Evolutionary conservation across 2,797 vertebrate species (phyloP).

Genomic region (Ceryle rudis): DNA sequence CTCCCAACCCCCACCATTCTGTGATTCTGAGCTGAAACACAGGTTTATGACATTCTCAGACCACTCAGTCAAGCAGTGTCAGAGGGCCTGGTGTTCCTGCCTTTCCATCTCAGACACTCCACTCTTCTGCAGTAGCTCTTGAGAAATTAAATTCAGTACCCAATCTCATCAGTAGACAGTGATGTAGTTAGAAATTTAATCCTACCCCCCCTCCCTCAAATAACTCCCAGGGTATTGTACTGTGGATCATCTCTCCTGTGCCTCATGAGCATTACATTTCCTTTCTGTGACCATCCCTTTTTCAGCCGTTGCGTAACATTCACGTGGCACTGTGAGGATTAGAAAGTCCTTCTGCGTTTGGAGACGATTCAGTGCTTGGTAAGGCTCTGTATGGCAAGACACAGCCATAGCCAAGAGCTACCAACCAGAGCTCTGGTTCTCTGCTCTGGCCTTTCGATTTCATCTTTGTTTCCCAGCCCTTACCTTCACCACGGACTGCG

Average conservation of each 20-base stretch:
- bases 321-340: fast-evolving
- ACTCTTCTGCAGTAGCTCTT: not conserved
- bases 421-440: not conserved
- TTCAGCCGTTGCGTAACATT: fast-evolving
- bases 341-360: not conserved
- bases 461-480: not conserved
- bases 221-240: not conserved
- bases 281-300: not conserved
- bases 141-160: not conserved
- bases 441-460: not conserved
- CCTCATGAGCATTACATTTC: fast-evolving
- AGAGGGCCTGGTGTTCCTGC: not conserved
- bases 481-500: fast-evolving
- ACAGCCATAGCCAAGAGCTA: not conserved
- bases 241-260: not conserved
- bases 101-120: not conserved
- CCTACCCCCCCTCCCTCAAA: not conserved
- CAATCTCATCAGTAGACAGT: not conserved
- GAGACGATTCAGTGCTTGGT: not conserved
- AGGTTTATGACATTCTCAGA: not conserved
- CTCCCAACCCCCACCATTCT: no score
- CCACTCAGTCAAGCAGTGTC: not conserved
- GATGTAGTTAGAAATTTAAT: not conserved
- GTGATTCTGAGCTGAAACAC: not conserved
- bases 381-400: not conserved